phyloP scores from a whole-genome alignment of 2,888 invertebrate genomes.

The Odontothrips loti region DNA sequence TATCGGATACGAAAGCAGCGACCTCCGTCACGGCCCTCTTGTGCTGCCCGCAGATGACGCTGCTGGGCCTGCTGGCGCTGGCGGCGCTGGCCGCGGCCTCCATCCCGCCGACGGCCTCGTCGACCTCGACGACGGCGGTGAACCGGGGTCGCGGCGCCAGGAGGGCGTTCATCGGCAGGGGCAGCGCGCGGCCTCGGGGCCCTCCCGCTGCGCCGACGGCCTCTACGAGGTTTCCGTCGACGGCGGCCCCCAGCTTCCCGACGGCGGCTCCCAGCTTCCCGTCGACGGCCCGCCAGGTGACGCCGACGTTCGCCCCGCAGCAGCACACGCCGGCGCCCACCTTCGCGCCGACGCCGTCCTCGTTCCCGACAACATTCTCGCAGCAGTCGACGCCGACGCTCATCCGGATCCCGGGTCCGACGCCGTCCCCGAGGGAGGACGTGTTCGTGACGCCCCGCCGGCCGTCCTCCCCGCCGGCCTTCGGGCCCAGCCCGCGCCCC shows the following conservation, averaged over 20 bases:
- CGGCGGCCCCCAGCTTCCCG: conserved; percentile 46
- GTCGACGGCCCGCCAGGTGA: conserved; percentile 36
- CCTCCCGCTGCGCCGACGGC: conserved; percentile 52
- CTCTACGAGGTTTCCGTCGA: conserved; percentile 46
- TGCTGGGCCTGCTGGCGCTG: conserved; percentile 28
- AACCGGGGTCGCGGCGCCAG: conserved; percentile 50
- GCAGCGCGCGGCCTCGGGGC: conserved; percentile 51
- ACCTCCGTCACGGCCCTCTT: not conserved
- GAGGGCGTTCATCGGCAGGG: conserved; percentile 48
- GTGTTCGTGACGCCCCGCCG: conserved; percentile 22
- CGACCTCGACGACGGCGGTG: conserved; percentile 44
- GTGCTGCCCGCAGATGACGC: not conserved
- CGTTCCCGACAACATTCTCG: conserved; percentile 34
- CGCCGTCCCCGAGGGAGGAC: conserved; percentile 34
- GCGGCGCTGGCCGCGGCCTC: conserved; percentile 35
- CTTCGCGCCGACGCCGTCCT: conserved; percentile 29
- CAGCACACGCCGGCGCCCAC: not conserved
- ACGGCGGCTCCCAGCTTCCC: conserved; percentile 49
- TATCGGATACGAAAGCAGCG: too few species aligned
- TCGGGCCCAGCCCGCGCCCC: not conserved
- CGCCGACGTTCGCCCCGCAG: not conserved
- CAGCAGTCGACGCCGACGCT: conserved; percentile 35
- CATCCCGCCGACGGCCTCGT: conserved; percentile 38
- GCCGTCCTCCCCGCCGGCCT: conserved; percentile 26
- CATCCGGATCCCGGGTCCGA: conserved; percentile 35